phyloP scores from a whole-genome alignment of 2,888 invertebrate species.

The Mythimna pallens region DNA sequence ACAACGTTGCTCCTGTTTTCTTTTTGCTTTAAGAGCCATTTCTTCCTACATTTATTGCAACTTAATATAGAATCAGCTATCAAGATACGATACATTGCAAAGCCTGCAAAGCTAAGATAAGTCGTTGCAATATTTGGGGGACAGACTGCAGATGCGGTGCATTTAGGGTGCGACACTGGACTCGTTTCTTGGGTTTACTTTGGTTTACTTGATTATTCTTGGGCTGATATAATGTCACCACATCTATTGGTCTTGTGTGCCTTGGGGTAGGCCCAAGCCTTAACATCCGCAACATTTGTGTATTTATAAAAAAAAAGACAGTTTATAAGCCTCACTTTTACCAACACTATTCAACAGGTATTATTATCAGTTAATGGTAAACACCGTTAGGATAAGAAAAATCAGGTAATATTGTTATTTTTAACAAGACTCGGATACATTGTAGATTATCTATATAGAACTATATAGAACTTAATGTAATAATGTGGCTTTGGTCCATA shows the following conservation, averaged over 20 bases:
- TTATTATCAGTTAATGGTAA: too few relatives aligned
- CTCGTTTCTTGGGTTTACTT: not conserved
- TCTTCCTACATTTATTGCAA: constrained; percentile 13
- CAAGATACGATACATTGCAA: constrained; percentile 20
- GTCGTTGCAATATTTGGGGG: constrained; percentile 42
- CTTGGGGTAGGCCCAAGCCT: not conserved
- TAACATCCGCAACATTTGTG: too few relatives aligned
- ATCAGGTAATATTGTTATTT: too few relatives aligned
- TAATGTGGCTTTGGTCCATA: not conserved
- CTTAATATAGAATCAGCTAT: constrained; percentile 10
- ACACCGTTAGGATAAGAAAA: too few relatives aligned
- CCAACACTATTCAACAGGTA: too few relatives aligned
- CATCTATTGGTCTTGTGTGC: not conserved
- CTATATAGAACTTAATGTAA: too few relatives aligned
- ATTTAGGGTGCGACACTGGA: constrained; percentile 25
- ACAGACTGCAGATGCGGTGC: constrained; percentile 3
- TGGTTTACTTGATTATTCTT: constrained; percentile 8
- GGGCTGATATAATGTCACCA: not conserved
- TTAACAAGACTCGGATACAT: too few relatives aligned
- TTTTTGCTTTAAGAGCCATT: not conserved
- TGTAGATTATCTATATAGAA: too few relatives aligned
- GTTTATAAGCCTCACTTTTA: too few relatives aligned
- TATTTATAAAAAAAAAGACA: too few relatives aligned
- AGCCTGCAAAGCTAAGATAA: constrained; percentile 54
- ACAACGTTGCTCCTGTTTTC: not conserved